Percentiles rank a stretch among this genome's conserved stretches.
Conservation (phyloP, 2,797 vertebrate species). For the Oryzias dopingdopingensis region DNA sequence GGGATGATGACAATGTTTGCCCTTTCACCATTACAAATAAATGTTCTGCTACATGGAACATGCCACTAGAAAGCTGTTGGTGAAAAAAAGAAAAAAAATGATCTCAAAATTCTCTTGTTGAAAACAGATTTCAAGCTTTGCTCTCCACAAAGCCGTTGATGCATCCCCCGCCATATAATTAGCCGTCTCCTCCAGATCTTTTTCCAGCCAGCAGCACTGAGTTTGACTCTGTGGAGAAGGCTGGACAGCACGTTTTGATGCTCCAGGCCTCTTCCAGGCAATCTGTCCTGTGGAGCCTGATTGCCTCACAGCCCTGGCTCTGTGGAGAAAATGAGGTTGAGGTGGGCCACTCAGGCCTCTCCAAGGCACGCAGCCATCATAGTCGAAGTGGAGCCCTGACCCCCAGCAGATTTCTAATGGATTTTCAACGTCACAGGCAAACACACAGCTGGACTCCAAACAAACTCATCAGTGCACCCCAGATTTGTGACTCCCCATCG, state of each 20-base stretch:
- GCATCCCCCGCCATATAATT: conserved; percentile 46
- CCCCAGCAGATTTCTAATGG: conserved; percentile 81
- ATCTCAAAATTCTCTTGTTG: conserved; percentile 8
- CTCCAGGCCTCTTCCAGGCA: conserved; percentile 52
- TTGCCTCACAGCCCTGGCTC: conserved; percentile 72
- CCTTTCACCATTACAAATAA: too few species aligned
- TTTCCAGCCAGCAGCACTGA: conserved; percentile 40
- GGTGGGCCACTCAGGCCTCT: conserved; percentile 67
- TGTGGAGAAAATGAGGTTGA: conserved; percentile 80
- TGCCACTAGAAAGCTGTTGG: conserved; percentile 11
- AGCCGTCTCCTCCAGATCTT: conserved; percentile 55
- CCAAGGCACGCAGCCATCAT: conserved; percentile 62
- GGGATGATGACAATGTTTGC: too few species aligned
- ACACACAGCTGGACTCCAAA: conserved; percentile 82
- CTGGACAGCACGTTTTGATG: conserved; percentile 66
- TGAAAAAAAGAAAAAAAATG: conserved; percentile 24
- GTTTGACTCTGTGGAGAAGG: conserved; percentile 48
- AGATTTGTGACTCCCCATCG: conserved; percentile 60
- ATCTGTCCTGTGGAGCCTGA: conserved; percentile 73
- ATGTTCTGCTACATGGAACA: conserved; percentile 11
- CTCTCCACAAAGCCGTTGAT: conserved; percentile 43
- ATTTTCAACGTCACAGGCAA: conserved; percentile 79
- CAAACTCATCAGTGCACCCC: conserved; percentile 78
- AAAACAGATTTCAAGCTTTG: conserved; percentile 19
- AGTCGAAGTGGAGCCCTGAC: conserved; percentile 73